Evolutionary conservation across 2,797 vertebrate genomes (phyloP).

Genomic region (Darevskia nairensis): DNA sequence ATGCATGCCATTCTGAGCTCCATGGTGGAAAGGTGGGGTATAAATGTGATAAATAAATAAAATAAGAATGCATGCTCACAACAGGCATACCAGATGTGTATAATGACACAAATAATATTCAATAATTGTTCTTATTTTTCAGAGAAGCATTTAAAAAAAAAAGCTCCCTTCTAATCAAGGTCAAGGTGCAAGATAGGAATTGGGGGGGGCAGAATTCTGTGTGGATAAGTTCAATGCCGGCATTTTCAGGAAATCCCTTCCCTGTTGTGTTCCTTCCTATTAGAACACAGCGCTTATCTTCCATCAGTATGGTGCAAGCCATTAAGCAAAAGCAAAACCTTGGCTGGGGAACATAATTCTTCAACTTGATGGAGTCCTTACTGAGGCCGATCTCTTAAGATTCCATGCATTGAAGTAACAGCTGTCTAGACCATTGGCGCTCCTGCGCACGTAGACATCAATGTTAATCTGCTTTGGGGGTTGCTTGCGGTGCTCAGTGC

Average conservation of each 20-base stretch:
- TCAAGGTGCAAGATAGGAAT: no score
- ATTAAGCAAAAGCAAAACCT: constrained; percentile 1
- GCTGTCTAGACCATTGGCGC: not conserved
- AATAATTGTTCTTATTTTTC: no score
- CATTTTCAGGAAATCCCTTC: no score
- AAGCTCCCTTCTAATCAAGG: no score
- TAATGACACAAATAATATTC: no score
- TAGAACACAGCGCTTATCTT: not conserved
- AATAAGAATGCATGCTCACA: no score
- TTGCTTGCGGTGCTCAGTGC: not conserved
- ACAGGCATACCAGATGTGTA: no score
- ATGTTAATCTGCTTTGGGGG: constrained; percentile 21
- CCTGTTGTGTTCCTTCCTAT: not conserved
- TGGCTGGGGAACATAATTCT: not conserved
- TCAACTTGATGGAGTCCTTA: not conserved
- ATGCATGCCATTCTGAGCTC: no score
- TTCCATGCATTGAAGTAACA: constrained; percentile 2
- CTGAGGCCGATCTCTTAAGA: not conserved
- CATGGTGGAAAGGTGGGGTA: no score
- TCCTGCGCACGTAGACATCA: not conserved
- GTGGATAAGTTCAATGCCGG: no score
- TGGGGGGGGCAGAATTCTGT: no score
- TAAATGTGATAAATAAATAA: no score
- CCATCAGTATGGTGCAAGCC: not conserved
- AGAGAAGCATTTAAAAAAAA: fast-evolving